A percentile compares a stretch with the other conserved stretches of the same genome.
Conservation (phyloP, 2,113 vertebrate species). For the Osmerus mordax region DNA sequence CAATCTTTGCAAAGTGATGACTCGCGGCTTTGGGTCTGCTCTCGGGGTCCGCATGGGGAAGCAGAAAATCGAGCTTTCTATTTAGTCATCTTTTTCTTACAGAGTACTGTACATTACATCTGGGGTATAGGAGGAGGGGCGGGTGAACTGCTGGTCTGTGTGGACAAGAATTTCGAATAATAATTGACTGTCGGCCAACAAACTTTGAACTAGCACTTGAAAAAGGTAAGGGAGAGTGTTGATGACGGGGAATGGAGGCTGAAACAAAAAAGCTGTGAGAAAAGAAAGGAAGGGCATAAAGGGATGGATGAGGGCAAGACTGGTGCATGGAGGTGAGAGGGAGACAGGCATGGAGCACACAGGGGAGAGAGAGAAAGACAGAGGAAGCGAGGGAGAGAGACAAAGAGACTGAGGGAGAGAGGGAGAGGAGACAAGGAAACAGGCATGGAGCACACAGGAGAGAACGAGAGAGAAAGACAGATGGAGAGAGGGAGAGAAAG, state of each 20-base stretch:
- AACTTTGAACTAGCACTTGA: constrained; percentile 2
- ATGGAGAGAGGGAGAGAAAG: not conserved
- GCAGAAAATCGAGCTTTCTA: too few species aligned
- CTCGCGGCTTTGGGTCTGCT: constrained; percentile 25
- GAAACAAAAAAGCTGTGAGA: not conserved
- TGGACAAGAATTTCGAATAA: too few species aligned
- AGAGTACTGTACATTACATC: too few species aligned
- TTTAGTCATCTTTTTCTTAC: too few species aligned
- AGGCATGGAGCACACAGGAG: not conserved
- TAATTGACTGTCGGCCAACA: too few species aligned
- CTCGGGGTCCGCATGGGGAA: constrained; percentile 10
- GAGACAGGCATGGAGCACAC: not conserved
- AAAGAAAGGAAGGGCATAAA: too few species aligned
- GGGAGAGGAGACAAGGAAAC: not conserved
- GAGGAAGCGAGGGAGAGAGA: not conserved
- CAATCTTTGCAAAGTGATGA: constrained; percentile 35
- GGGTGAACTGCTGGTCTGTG: too few species aligned
- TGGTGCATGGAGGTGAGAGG: not conserved
- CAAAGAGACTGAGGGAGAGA: not conserved
- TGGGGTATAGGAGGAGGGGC: too few species aligned
- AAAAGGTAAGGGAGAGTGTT: constrained; percentile 27
- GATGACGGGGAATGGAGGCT: not conserved
- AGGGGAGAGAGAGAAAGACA: not conserved
- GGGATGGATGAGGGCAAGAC: not conserved
- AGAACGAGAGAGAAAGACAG: not conserved